phyloP scores from a whole-genome alignment of 1,140 invertebrate genomes.

The Diabrotica virgifera region DNA sequence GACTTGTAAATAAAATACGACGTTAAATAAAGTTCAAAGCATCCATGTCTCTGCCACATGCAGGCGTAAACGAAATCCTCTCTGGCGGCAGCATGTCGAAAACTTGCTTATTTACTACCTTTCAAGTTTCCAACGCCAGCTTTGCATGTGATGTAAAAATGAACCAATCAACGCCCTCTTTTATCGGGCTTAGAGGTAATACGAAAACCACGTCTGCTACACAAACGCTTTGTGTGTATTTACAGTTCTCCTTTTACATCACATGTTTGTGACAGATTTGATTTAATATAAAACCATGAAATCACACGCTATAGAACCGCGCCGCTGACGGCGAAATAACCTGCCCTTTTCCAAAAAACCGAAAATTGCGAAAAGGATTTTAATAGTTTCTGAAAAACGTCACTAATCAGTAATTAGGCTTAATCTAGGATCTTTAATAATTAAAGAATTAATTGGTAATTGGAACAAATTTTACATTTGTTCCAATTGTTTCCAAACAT shows the following conservation, averaged over 20 bases:
- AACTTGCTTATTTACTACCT: conserved; percentile 37
- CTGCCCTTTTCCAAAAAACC: neutral
- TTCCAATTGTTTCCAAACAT: too few species aligned
- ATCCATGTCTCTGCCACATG: conserved; percentile 25
- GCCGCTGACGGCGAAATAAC: neutral
- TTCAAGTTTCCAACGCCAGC: conserved; percentile 30
- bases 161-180: conserved; percentile 33
- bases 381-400: too few species aligned
- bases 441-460: too few species aligned
- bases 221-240: conserved; percentile 26
- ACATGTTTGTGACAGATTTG: conserved; percentile 30
- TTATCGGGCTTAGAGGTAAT: conserved; percentile 21
- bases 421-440: too few species aligned
- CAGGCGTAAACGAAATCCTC: conserved; percentile 28
- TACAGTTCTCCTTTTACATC: conserved; percentile 25
- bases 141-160: conserved; percentile 34
- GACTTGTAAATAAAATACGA: conserved; percentile 31
- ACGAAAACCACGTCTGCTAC: conserved; percentile 22
- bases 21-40: conserved; percentile 33
- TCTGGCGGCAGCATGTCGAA: conserved; percentile 11
- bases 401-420: too few species aligned
- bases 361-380: too few species aligned
- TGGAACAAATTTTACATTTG: too few species aligned
- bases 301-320: conserved; percentile 11
- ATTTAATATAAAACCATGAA: conserved; percentile 32